Percentiles rank a stretch among this genome's conserved stretches.
phyloP scores from a whole-genome alignment of 2,113 vertebrate genomes.

The Chauna torquata region DNA sequence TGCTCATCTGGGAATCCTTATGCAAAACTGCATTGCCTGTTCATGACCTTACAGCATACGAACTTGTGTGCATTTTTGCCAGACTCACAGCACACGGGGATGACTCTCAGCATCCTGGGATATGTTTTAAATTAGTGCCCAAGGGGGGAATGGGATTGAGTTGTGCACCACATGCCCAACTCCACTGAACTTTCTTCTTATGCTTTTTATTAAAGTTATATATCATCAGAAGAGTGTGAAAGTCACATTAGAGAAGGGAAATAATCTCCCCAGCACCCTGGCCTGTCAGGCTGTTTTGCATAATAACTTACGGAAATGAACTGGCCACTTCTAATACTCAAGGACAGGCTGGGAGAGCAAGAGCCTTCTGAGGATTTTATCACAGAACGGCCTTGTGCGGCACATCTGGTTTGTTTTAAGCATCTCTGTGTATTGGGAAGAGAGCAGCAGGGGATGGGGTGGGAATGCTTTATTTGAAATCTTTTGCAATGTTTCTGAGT shows the following conservation, averaged over 20 bases:
- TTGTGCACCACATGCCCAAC: neutral
- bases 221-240: constrained; percentile 70
- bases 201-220: constrained; percentile 78
- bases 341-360: constrained; percentile 18
- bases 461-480: constrained; percentile 49
- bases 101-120: neutral
- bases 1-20: neutral
- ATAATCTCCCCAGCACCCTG: neutral
- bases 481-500: constrained; percentile 30
- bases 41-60: neutral
- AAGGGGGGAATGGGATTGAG: neutral
- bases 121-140: constrained; percentile 10
- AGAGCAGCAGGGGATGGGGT: constrained; percentile 39
- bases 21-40: neutral
- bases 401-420: constrained; percentile 75
- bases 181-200: constrained; percentile 67
- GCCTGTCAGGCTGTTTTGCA: constrained; percentile 25
- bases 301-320: constrained; percentile 52
- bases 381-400: neutral
- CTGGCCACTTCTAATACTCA: neutral
- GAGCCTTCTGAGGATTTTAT: constrained; percentile 9
- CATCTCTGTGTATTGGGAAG: constrained; percentile 28
- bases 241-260: constrained; percentile 7
- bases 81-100: neutral
- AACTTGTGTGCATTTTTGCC: neutral